Evolutionary conservation across 2,797 vertebrate species (phyloP), one percentile per base, ranked within the genome.

Genomic region (Gadopsis marmoratus): DNA sequence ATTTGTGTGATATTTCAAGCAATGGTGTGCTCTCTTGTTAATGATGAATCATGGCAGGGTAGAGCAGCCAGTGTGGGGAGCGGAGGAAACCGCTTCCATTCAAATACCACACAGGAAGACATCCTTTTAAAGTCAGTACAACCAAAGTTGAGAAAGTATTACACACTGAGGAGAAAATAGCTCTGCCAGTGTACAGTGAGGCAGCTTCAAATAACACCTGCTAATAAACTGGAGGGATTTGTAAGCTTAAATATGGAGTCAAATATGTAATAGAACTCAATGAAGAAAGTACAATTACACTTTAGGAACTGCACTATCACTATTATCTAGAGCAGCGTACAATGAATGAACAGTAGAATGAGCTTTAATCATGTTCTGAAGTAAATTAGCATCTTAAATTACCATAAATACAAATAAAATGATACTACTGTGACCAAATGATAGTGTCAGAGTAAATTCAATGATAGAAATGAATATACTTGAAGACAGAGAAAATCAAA

Each of bases 121-220:
- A 4, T 54, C 60, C 59, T 51, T 47, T 69, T 86, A 45, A 59
- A 84, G 70, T 26, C 39, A 50, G 67, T 14, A 17, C 68, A 41
- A 61, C 37, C 47, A 64, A 71, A 86, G 80, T 77, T 77, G 31
- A 81, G 47, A 79, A 85, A 85, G 82, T 69, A 59, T 86, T 79
- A 72, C 74, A 74, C 48, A 3, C 61, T 3, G 62, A 39, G 70
- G 72, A 84, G 39, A 83, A 88, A 89, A 87, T 72, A 87, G 83
- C 78, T 64, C 31, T 29, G 51, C 47, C 51, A 58, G 37, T 39
- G 10, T 39, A 23, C 45, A 62, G 26, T n/a, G 26, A 69, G 37
- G 61, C 48, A 16, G 80, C 74, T 77, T 85, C 79, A 67, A 73
- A 68, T 66, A 71, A 68, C 83, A 80, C 69, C 85, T 88, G 80